Base-by-base conservation (phyloP, 2,888 invertebrate species). In the Oscheius myriophilus region DNA sequence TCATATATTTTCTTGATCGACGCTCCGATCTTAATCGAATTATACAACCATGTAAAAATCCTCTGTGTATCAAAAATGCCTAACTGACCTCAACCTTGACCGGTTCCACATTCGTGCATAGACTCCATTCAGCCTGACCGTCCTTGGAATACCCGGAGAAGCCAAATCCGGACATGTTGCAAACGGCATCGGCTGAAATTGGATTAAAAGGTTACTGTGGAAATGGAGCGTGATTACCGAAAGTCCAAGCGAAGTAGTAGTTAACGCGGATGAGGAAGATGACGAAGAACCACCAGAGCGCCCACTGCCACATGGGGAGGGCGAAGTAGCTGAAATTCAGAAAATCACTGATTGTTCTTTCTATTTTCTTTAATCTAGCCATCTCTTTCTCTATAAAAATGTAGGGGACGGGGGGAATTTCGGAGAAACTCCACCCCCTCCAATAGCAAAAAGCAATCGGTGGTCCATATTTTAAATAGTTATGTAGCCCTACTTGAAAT, bases 111-210 rank as follows among this genome's bases (percentile, higher is more conserved):
- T 96, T 97, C 53, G 95, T 93, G 86, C 94, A 91, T 74, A 93
- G 91, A 88, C 96, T 93, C 97, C 97, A 98, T 84, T 91, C 91
- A 1, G 92, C 89, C 55, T 90, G 89, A 51, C 93, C 94, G 58
- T 90, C 76, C 58, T 83, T 89, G 84, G 92, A 91, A 87, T 91
- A 93, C 0, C 96, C 96, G 83, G 90, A 91, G 86, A 92, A 93
- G 18, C 93, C 94, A 86, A 97, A 90, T 0, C 97, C 97, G 23
- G 93, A 93, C 87, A 94, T 93, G 88, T 96, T 96, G 88, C 94
- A 95, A 79, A 96, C 92, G 0, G 94, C 93, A 88, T 97, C 97
- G 7, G 95, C 94, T 83, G 81, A 62, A 80, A 76, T 53, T 49
- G 18, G 23, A 18, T 12, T 26, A 45, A 39, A 18, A 23, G 52